Evolutionary conservation across 1,140 invertebrate genomes (phyloP).

Genomic region (Panagrolaimus sp.): DNA sequence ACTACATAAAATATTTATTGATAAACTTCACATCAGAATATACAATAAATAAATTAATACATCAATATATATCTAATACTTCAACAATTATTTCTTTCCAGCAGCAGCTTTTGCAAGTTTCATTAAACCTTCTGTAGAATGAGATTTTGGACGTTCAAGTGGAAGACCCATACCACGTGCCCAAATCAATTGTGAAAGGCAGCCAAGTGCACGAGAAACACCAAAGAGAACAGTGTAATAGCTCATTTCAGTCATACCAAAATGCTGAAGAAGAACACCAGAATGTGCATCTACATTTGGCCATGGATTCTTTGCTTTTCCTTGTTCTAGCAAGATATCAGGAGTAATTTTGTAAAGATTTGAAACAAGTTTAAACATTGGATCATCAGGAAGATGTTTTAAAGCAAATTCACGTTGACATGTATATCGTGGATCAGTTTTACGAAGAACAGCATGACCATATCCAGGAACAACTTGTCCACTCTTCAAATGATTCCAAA

Average conservation of each 20-base stretch:
- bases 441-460: slow-evolving; percentile 91
- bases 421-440: slow-evolving; percentile 88
- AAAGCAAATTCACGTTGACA: slow-evolving; percentile 90
- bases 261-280: slow-evolving; percentile 84
- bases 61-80: too few relatives aligned
- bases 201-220: slow-evolving; percentile 85
- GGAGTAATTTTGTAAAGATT: slow-evolving; percentile 82
- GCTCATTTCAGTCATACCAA: slow-evolving; percentile 93
- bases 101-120: slow-evolving; percentile 59
- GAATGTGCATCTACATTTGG: slow-evolving; percentile 97
- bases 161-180: slow-evolving; percentile 86
- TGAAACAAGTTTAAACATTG: slow-evolving; percentile 71
- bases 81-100: slow-evolving; percentile 20
- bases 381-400: slow-evolving; percentile 86
- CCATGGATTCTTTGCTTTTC: slow-evolving; percentile 97
- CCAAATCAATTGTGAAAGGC: slow-evolving; percentile 84
- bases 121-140: slow-evolving; percentile 76
- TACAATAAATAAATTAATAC: too few relatives aligned
- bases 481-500: slow-evolving; percentile 86
- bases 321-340: slow-evolving; percentile 80
- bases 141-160: slow-evolving; percentile 90
- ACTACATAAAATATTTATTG: too few relatives aligned
- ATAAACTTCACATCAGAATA: too few relatives aligned
- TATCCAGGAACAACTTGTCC: slow-evolving; percentile 88
- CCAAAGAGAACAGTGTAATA: slow-evolving; percentile 92